Percentiles rank a stretch among this genome's conserved stretches.
phyloP scores from a whole-genome alignment of 2,888 invertebrate species.

The Trachelus tabidus region DNA sequence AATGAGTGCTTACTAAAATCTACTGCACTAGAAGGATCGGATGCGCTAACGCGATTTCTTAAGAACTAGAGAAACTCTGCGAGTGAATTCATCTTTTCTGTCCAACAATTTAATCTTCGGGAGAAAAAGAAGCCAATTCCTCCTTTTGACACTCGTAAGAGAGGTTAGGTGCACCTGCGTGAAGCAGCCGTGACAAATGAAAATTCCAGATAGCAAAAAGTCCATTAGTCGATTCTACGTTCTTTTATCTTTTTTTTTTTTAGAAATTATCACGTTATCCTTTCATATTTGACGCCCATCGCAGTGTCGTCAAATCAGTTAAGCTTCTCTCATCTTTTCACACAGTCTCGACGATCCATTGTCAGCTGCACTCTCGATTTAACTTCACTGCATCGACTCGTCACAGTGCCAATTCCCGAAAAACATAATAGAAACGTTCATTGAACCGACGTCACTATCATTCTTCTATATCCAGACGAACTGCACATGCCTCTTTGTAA shows the following conservation, averaged over 20 bases:
- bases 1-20: neutral
- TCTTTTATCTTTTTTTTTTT: neutral
- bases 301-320: neutral
- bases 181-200: neutral
- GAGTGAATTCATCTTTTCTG: neutral
- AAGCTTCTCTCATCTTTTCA: neutral
- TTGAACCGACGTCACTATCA: neutral
- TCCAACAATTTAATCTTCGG: neutral
- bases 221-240: neutral
- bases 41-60: neutral
- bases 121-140: neutral
- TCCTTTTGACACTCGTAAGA: neutral
- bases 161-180: neutral
- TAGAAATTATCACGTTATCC: neutral
- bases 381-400: neutral
- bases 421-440: neutral
- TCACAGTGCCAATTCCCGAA: neutral
- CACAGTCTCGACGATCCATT: neutral
- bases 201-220: neutral
- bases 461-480: neutral
- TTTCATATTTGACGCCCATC: neutral
- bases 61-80: neutral
- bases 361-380: neutral
- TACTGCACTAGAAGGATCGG: neutral
- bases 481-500: neutral